A percentile compares a stretch with the other conserved stretches of the same genome.
phyloP scores from a whole-genome alignment of 2,888 invertebrate genomes.

The Nephrotoma flavescens region DNA sequence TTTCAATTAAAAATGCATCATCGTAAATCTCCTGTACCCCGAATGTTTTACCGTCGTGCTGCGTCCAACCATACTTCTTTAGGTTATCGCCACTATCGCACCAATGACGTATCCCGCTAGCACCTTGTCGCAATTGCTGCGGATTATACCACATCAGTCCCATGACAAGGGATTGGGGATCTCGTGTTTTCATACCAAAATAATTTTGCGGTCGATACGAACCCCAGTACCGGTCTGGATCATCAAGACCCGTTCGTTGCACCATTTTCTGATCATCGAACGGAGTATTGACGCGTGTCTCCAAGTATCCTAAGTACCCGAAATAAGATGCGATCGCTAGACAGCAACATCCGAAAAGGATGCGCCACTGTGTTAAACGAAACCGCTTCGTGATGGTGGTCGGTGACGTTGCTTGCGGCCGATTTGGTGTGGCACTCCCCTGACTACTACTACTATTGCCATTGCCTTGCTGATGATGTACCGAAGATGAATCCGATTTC shows the following conservation, averaged over 20 bases:
- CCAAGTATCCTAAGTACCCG: conserved; percentile 67
- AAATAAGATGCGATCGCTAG: conserved; percentile 57
- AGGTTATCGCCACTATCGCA: conserved; percentile 79
- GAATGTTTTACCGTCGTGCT: conserved; percentile 85
- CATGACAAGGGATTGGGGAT: conserved; percentile 74
- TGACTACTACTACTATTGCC: conserved; percentile 28
- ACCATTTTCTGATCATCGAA: conserved; percentile 52
- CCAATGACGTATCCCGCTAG: conserved; percentile 78
- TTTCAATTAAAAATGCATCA: conserved; percentile 56
- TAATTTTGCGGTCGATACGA: conserved; percentile 79
- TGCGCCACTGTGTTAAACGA: conserved; percentile 40
- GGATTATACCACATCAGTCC: conserved; percentile 97
- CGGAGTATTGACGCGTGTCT: conserved; percentile 79
- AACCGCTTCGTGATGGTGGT: neutral
- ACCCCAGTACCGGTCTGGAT: conserved; percentile 83
- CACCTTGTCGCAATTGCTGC: conserved; percentile 44
- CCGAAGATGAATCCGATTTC: neutral
- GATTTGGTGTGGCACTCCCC: conserved; percentile 24
- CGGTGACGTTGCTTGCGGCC: conserved; percentile 11
- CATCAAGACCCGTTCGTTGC: conserved; percentile 46
- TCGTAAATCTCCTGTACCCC: conserved; percentile 85
- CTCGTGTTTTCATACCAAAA: conserved; percentile 82
- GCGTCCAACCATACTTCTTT: conserved; percentile 73
- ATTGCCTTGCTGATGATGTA: neutral
- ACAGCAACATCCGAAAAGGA: conserved; percentile 42